A percentile compares a stretch with the other conserved stretches of the same genome.
Evolutionary conservation across 2,797 vertebrate genomes (phyloP).

Genomic region (Takifugu ocellatus): DNA sequence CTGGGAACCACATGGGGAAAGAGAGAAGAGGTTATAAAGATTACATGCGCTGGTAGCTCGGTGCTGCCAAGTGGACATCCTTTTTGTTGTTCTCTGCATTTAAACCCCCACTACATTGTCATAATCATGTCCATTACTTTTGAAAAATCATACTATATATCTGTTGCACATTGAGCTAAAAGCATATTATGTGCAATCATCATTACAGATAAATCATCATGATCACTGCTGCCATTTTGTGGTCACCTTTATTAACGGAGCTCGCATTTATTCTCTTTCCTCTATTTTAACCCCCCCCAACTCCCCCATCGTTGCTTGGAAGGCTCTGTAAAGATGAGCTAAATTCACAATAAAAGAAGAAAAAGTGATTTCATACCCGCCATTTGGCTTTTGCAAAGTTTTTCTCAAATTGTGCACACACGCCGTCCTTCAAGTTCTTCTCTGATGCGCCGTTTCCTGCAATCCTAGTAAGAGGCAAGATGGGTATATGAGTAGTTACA

Average conservation of each 20-base stretch:
- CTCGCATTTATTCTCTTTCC: constrained; percentile 2
- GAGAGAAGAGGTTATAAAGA: constrained; percentile 75
- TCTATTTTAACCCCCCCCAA: constrained; percentile 6
- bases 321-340: constrained; percentile 20
- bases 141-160: constrained; percentile 25
- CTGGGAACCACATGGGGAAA: constrained; percentile 78
- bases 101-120: constrained; percentile 31
- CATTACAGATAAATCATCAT: constrained; percentile 16
- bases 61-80: constrained; percentile 37
- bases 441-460: constrained; percentile 83
- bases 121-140: constrained; percentile 18
- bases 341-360: constrained; percentile 6
- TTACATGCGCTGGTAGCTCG: constrained; percentile 57
- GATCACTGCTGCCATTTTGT: constrained; percentile 1
- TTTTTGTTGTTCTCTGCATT: constrained; percentile 38
- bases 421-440: constrained; percentile 85
- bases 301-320: constrained; percentile 25
- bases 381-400: constrained; percentile 90
- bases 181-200: constrained; percentile 10
- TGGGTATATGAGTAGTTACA: constrained; percentile 16
- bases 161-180: constrained; percentile 22
- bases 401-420: constrained; percentile 88
- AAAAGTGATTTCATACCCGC: constrained; percentile 74
- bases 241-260: neutral
- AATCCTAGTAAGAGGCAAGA: constrained; percentile 68